Evolutionary conservation across 2,888 invertebrate species (phyloP).

Genomic region (Brenthis hecate): DNA sequence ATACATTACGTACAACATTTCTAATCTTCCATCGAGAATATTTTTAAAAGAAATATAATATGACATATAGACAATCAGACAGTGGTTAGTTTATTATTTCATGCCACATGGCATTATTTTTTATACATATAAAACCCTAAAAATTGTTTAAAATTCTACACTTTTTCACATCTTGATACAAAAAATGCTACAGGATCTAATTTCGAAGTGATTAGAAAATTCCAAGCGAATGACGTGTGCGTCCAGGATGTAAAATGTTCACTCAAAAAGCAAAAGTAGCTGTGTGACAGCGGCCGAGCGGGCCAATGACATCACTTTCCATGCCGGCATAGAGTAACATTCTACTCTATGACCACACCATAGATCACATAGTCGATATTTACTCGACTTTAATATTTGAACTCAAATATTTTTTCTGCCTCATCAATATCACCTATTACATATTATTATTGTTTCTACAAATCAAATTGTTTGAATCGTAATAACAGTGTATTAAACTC

Average conservation of each 20-base stretch:
- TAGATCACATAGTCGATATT: slow-evolving; percentile 49
- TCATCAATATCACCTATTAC: slow-evolving; percentile 24
- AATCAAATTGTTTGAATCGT: slow-evolving; percentile 38
- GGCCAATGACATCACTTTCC: slow-evolving; percentile 69
- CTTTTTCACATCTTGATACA: neutral
- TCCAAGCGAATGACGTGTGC: slow-evolving; percentile 68
- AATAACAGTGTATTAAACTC: slow-evolving; percentile 34
- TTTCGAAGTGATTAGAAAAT: slow-evolving; percentile 64
- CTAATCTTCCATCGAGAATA: too few relatives aligned
- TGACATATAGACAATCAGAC: too few relatives aligned
- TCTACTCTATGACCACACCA: slow-evolving; percentile 49
- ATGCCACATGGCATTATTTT: too few relatives aligned
- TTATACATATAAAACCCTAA: too few relatives aligned
- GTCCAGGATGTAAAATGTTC: slow-evolving; percentile 70
- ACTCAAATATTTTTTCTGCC: slow-evolving; percentile 36
- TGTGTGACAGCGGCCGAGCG: slow-evolving; percentile 64
- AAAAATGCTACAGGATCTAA: slow-evolving; percentile 25
- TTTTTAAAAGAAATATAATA: too few relatives aligned
- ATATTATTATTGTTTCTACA: slow-evolving; percentile 30
- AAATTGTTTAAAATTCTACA: neutral
- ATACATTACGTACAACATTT: too few relatives aligned
- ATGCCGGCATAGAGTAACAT: slow-evolving; percentile 44
- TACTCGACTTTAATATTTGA: slow-evolving; percentile 31
- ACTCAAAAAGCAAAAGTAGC: slow-evolving; percentile 76
- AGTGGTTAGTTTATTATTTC: too few relatives aligned